Evolutionary conservation across 2,888 invertebrate genomes (phyloP), one percentile per base, ranked within the genome.

Genomic region (Cyrtodaria siliqua): DNA sequence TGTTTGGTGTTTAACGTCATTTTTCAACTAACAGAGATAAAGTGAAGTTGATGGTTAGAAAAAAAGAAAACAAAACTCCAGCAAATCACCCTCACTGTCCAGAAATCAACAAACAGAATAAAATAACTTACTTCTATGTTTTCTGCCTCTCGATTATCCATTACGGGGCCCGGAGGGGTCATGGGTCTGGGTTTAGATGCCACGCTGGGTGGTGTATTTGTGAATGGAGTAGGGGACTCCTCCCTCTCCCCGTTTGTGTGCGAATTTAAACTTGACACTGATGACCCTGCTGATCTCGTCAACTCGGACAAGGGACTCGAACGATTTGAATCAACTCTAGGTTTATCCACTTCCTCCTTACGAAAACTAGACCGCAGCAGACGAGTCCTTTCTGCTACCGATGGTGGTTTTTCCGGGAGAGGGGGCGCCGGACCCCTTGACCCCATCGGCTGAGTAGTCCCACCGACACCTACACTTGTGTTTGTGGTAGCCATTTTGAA

Each of bases 331-430:
- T 71, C 83, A 6, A 82, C 52, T 14, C 84, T 77, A 4, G 87
- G 87, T 53, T 86, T 87, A 27, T 86, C 86, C 9, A 63, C 76
- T 38, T 90, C 90, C 26, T 90, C 88, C 57, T 85, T 85, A 16
- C 90, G 84, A 79, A 90, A 90, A 71, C 90, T 90, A 20, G 89
- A 89, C 29, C 83, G 82, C 9, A 90, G 74, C 29, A 89, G 77
- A 26, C 90, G 73, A 12, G 90, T 88, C 47, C 90, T 78, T 56
- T 90, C 90, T 0, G 90, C 90, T 9, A 90, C 90, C 4, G 88
- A 89, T 18, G 90, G 90, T 8, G 90, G 90, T 59, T 90, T 90
- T 55, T 90, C 90, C 16, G 90, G 90, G 20, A 89, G 77, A 8
- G 89, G 90, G 38, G 89, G 89, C 23, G 89, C 88, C 2, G 88